These are phyloP conservation scores for Platycercus adscitus DNA, from an alignment of 2,113 vertebrate genomes.

Conservation along the genomic window DNA sequence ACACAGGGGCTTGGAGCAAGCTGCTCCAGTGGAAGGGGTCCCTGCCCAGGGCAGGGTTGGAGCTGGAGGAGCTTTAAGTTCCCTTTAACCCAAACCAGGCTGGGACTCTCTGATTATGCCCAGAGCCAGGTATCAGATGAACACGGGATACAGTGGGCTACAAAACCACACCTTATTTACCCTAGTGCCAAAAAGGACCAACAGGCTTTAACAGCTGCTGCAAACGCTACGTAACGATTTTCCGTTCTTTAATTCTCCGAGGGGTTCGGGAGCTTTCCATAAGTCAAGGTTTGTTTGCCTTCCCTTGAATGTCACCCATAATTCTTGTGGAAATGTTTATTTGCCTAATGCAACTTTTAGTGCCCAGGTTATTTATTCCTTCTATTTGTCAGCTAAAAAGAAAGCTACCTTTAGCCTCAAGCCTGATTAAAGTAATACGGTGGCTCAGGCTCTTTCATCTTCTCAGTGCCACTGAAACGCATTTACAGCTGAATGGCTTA, in stretches of 20 bases:
- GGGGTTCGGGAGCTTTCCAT: conserved; percentile 71
- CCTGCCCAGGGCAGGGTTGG: background rate
- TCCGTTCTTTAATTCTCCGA: conserved; percentile 76
- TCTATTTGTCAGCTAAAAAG: conserved; percentile 75
- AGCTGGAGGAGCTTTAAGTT: background rate
- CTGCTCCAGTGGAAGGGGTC: no score
- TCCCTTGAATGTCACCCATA: conserved; percentile 75
- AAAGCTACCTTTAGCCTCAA: conserved; percentile 69
- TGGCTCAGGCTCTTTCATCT: conserved; percentile 52
- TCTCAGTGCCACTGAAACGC: conserved; percentile 11
- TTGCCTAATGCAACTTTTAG: conserved; percentile 84
- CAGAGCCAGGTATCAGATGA: background rate
- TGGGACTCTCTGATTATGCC: background rate
- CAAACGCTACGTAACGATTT: conserved; percentile 61
- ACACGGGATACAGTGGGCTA: rapidly evolving
- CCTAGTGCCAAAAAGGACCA: background rate
- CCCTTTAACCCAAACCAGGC: background rate
- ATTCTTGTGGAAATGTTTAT: conserved; percentile 83
- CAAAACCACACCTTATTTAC: background rate
- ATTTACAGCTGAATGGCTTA: conserved; percentile 24
- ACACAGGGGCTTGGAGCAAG: no score
- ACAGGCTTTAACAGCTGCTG: conserved; percentile 45
- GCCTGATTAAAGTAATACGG: conserved; percentile 64
- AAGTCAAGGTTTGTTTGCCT: conserved; percentile 82
- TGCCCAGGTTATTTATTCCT: conserved; percentile 79